Evolutionary conservation across 2,888 invertebrate genomes (phyloP), one percentile per base, ranked within the genome.

Genomic region (Zaprionus bogoriensis): DNA sequence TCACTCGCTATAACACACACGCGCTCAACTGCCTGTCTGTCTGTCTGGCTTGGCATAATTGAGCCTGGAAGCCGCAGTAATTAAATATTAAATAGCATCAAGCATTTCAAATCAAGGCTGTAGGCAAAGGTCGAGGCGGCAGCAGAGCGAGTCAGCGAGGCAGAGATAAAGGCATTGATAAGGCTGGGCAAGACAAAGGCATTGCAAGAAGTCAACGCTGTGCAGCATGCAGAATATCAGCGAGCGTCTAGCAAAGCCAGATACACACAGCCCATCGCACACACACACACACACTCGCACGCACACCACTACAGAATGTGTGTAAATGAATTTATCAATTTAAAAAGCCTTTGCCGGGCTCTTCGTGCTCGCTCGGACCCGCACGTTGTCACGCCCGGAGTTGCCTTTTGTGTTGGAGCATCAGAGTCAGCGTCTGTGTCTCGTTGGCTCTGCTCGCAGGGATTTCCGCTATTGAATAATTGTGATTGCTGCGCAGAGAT

Each of bases 381-480:
- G 62, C 77, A 69, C 74, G 67, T 68, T 77, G 48, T 68, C 57
- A 61, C 48, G 65, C 50, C 59, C 39, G 45, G 6, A 47, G 39
- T 42, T 51, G 38, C 28, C 58, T 54, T 42, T 54, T 61, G 41
- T 61, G 32, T 38, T 4, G 4, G 19, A 2, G 19, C 12, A 2
- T 12, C 12, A 12, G 12, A 1, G 12, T 32, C n/a, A 12, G 3
- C 12, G 14, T 12, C 5, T 41, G 2, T 22, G 6, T 42, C n/a
- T 22, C 39, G 3, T 10, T 22, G 22, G 2, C 39, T 39, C 42
- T 51, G 42, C 52, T 65, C 54, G 45, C 48, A 52, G 73, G 77
- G 72, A 79, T 83, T 81, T 87, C 84, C 77, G 80, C 77, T 80
- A 84, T 85, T 88, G 80, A 88, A 87, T 89, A 87, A 88, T 87